Evolutionary conservation across 2,113 vertebrate genomes (phyloP), one percentile per base, ranked within the genome.

Genomic region (Pungitius pungitius): DNA sequence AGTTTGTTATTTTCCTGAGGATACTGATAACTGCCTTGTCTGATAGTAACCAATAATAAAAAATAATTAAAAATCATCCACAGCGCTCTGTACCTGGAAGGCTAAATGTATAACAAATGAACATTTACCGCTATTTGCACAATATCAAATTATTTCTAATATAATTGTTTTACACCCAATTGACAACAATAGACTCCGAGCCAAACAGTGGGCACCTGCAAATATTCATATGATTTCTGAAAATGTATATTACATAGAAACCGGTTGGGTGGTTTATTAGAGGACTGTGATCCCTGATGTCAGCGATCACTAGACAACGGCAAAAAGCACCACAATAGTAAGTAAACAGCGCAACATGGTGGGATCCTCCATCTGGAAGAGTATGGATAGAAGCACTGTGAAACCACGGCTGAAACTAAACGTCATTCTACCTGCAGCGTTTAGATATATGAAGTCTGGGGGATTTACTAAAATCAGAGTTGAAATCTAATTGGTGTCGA

Each of bases 401-500:
- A 73, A 70, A 73, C 2, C 17, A 7, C n/a, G 1, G 45, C 12
- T 37, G 39, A 40, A 13, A 54, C 24, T 12, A 24, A 68, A 69
- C 52, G 40, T 69, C 45, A 54, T 24, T 73, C 57, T 30, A 75
- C 24, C 42, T 10, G 27, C 37, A 69, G 58, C 85, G 67, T 83
- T 84, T 78, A n/a, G n/a, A 81, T 65, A 64, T 49, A 72, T 71
- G 43, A 74, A 64, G 39, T 43, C n/a, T 20, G 40, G 55, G 27
- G 78, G 56, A 80, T 85, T 85, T 64, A 77, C 62, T 62, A n/a
- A 83, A 82, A 86, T 71, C 72, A 52, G 33, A 70, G 80, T 24
- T 73, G 67, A 75, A 73, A 27, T 76, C 80, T 78, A 76, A 88
- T 81, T 84, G 80, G 73, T 73, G 73, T 27, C 60, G 58, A 81